A percentile compares a stretch with the other conserved stretches of the same genome.
Evolutionary conservation across 2,888 invertebrate species (phyloP).

Genomic region (Trachelus tabidus): DNA sequence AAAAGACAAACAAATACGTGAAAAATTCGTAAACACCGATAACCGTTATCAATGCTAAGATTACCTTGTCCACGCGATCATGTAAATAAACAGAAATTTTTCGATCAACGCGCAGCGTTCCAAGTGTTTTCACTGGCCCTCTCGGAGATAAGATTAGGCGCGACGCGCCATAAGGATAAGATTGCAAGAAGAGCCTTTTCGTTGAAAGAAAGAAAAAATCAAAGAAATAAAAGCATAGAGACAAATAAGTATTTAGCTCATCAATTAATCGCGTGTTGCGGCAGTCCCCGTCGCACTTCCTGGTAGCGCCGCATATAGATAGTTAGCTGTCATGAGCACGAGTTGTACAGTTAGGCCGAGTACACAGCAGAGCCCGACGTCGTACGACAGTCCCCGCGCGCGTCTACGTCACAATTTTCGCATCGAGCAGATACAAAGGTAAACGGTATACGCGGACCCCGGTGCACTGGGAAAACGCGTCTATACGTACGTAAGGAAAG

Average conservation of each 20-base stretch:
- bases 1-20: no score
- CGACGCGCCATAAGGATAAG: no score
- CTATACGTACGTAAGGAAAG: neutral
- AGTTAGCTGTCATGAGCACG: neutral
- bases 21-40: no score
- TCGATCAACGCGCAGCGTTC: no score
- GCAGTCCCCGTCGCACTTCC: no score
- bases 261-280: neutral
- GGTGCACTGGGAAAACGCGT: neutral
- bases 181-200: no score
- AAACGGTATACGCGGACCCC: neutral
- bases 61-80: no score
- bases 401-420: neutral
- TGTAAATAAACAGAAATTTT: no score
- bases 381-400: neutral
- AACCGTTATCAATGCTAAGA: no score
- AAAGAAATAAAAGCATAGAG: neutral
- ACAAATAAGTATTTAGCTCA: neutral
- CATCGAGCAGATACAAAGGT: neutral
- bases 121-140: no score
- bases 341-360: neutral
- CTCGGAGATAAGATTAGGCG: no score
- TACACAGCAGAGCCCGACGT: neutral
- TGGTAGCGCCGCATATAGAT: no score
- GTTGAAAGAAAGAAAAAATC: neutral